Base-by-base conservation (phyloP, 1,140 invertebrate genomes). In the Papilio polyxenes region DNA sequence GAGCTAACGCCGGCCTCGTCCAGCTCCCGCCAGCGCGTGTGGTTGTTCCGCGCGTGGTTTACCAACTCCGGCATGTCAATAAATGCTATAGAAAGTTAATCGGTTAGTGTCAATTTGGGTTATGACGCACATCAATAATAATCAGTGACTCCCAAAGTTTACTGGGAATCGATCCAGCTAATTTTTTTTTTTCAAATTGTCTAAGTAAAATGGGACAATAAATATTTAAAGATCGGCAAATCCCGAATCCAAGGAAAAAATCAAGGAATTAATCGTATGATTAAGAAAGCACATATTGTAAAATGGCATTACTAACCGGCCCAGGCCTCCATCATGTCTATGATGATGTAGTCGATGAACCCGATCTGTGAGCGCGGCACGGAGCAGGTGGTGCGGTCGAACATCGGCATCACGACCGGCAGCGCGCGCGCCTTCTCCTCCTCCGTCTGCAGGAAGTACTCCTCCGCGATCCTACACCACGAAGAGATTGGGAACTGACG, bases 301-400 rank as follows among this genome's bases (percentile, higher is more conserved):
- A 5, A 53, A 53, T 1, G 0, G 11, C 49, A 59, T 17, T 40
- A 92, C 96, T 96, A 93, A 99, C 98, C 97, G 93, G 99, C 97
- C 98, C 98, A 99, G 40, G 98, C 97, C 89, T 99, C 98, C 95
- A 99, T 98, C 98, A 99, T 99, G 91, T 99, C 98, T 85, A 97
- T 98, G 85, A 99, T 98, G 88, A 99, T 99, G 93, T 97, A 98
- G 95, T 99, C 98, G 79, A 99, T 97, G 94, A 99, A 99, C 74
- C 98, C 98, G 85, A 98, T 98, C 95, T 99, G 98, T 74, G 98
- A 98, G 95, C 99, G 98, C 79, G 98, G 98, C 92, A 99, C 98
- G 83, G 98, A 99, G 93, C 98, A 99, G 10, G 98, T 97, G 74
- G 96, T 95, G 88, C 98, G 96, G 88, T 99, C 98, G 93, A 99